Percentiles rank a stretch among this genome's conserved stretches.
Evolutionary conservation across 2,113 vertebrate species (phyloP).

Genomic region (Butorides virescens): DNA sequence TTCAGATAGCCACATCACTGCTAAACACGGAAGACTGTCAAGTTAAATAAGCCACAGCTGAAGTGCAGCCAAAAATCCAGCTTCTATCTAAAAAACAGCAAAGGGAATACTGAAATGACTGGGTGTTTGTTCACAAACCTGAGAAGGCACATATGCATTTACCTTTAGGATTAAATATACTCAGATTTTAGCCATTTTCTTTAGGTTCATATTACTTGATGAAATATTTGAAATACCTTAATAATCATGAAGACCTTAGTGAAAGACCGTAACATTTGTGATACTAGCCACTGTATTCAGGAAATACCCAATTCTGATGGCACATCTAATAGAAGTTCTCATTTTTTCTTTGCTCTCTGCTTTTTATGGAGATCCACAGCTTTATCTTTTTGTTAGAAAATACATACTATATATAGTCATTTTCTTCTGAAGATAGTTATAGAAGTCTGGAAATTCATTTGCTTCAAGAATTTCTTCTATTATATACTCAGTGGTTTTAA

Average conservation of each 20-base stretch:
- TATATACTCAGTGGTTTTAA: constrained; percentile 31
- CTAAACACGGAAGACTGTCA: background rate
- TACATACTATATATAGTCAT: background rate
- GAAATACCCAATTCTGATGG: background rate
- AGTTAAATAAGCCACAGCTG: background rate
- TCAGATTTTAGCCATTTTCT: background rate
- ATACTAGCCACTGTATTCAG: background rate
- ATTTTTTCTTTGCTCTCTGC: background rate
- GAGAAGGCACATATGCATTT: background rate
- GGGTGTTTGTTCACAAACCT: background rate
- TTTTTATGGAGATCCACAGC: background rate
- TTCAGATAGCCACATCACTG: background rate
- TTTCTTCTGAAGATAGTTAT: background rate
- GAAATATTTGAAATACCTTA: background rate
- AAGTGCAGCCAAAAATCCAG: constrained; percentile 1
- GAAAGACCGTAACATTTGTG: background rate
- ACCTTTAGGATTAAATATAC: background rate
- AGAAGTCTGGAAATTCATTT: constrained; percentile 23
- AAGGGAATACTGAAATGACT: background rate
- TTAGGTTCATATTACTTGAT: background rate
- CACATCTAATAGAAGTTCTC: background rate
- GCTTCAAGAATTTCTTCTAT: background rate
- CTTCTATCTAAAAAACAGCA: background rate
- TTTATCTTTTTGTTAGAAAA: background rate
- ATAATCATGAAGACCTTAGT: background rate